Evolutionary conservation across 2,113 vertebrate species (phyloP).

Genomic region (Trematocara marginatum): DNA sequence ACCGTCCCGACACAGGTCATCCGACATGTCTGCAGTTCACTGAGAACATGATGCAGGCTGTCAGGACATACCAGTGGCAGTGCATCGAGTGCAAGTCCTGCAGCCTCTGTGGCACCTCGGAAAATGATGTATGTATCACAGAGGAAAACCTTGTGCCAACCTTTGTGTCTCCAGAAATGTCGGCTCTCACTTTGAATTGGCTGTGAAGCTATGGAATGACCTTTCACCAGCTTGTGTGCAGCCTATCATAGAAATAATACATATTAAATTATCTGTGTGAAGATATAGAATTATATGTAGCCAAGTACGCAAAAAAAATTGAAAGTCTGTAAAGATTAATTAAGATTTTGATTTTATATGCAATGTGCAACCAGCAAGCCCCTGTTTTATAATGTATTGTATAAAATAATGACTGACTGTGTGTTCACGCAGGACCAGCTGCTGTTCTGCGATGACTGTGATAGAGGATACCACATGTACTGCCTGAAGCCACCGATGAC

Average conservation of each 20-base stretch:
- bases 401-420: neutral
- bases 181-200: neutral
- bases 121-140: constrained; percentile 85
- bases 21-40: constrained; percentile 98
- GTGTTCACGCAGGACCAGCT: constrained; percentile 82
- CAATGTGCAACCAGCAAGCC: neutral
- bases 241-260: neutral
- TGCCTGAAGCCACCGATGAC: constrained; percentile 95
- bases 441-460: constrained; percentile 97
- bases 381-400: neutral
- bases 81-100: constrained; percentile 99
- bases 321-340: neutral
- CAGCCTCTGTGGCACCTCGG: constrained; percentile 95
- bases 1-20: constrained; percentile 75
- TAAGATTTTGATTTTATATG: neutral
- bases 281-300: neutral
- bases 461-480: constrained; percentile 99
- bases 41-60: constrained; percentile 95
- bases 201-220: neutral
- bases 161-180: neutral
- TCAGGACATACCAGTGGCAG: constrained; percentile 97
- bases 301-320: neutral
- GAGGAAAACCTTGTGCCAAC: neutral
- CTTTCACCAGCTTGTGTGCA: neutral
- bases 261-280: neutral